Evolutionary conservation across 2,888 invertebrate genomes (phyloP), one percentile per base, ranked within the genome.

Genomic region (Drosophila falleni): DNA sequence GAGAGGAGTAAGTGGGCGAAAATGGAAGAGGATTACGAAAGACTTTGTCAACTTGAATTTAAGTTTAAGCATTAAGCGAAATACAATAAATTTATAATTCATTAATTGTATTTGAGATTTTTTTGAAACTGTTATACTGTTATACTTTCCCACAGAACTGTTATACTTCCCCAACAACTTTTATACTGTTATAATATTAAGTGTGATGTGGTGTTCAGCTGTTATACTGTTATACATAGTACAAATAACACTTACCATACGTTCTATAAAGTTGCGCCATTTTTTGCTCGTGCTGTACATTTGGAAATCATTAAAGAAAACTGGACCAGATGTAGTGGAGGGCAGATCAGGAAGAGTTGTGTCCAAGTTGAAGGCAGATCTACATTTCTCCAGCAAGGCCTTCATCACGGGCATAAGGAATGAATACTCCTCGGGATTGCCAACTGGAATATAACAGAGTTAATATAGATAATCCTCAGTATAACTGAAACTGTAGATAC

Each of bases 331-430:
- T 10, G 93, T 92, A 2, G 94, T 93, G 5, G 93, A 91, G 0
- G 94, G 94, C 47, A 95, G 86, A 74, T 93, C 93, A 0, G 94
- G 93, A 41, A 94, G 72, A 51, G 93, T 91, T 11, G 84, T 73
- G 39, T 91, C 90, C 64, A 93, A 79, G 69, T 91, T 91, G 59
- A 93, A 92, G 26, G 92, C 88, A 9, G 71, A 61, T 16, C 91
- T 90, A 44, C 93, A 91, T 87, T 94, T 94, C 69, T 94, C 94
- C 46, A 95, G 90, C 41, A 95, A 87, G 0, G 94, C 94, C 87
- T 94, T 94, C 93, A 95, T 93, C 13, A 95, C 94, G 1, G 95
- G 95, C 90, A 95, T 94, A 26, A 95, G 89, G 83, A 94, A 95
- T 3, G 94, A 94, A 88, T 95, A 95, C 78, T 94, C 94, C 75